phyloP scores from a whole-genome alignment of 2,888 invertebrate species.

The Nymphalis c-album region DNA sequence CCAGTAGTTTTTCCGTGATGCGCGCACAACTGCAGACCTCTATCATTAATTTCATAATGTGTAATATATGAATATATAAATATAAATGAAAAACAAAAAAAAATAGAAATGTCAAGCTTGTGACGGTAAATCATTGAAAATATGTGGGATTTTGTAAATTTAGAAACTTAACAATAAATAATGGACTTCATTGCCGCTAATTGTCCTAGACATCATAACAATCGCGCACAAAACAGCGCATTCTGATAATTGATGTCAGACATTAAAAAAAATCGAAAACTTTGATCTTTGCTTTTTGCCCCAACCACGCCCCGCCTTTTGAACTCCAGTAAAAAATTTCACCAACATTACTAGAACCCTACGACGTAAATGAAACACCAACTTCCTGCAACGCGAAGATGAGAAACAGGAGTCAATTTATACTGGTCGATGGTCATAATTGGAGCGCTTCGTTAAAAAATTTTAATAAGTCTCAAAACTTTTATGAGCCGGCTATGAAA shows the following conservation, averaged over 20 bases:
- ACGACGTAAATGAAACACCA: slow-evolving; percentile 18
- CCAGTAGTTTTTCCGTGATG: too few species aligned
- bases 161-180: too few species aligned
- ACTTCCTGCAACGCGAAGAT: background rate
- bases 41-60: too few species aligned
- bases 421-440: slow-evolving; percentile 57
- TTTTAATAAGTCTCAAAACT: slow-evolving; percentile 69
- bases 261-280: slow-evolving; percentile 50
- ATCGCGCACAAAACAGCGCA: slow-evolving; percentile 46
- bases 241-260: slow-evolving; percentile 35
- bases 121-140: too few species aligned
- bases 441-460: slow-evolving; percentile 69
- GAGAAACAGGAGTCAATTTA: slow-evolving; percentile 31
- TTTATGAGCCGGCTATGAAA: slow-evolving; percentile 67
- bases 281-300: slow-evolving; percentile 64
- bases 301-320: slow-evolving; percentile 63
- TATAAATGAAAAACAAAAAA: too few species aligned
- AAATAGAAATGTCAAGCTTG: too few species aligned
- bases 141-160: too few species aligned
- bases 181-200: too few species aligned
- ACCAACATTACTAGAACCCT: slow-evolving; percentile 36
- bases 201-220: background rate
- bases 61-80: too few species aligned
- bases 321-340: slow-evolving; percentile 56
- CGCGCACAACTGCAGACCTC: too few species aligned